Conservation (phyloP, 2,888 invertebrate genomes). For the Synanthedon andrenaeformis region DNA sequence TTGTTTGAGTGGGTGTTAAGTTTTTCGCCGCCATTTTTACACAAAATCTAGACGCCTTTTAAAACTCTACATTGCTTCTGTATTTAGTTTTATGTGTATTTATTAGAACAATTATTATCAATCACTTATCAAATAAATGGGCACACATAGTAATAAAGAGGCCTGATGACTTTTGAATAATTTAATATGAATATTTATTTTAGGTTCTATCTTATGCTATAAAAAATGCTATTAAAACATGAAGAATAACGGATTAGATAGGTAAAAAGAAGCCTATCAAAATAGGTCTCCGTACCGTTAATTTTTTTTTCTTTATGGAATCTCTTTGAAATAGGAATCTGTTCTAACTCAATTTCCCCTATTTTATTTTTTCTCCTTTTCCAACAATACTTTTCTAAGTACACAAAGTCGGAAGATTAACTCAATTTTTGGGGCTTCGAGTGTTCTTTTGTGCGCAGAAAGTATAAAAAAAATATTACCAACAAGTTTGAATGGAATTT, state of each 20-base stretch:
- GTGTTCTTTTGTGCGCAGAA: slow-evolving; percentile 29
- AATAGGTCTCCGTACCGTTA: no score
- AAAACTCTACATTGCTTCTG: neutral
- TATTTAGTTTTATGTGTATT: neutral
- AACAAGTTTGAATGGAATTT: slow-evolving; percentile 38
- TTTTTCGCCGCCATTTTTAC: neutral
- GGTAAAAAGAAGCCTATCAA: no score
- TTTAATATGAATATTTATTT: no score
- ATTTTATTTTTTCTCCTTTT: slow-evolving; percentile 27
- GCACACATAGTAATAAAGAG: no score
- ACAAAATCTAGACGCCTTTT: neutral
- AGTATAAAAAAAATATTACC: slow-evolving; percentile 20
- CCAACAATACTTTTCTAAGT: slow-evolving; percentile 24
- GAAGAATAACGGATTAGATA: no score
- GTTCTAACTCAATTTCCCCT: slow-evolving; percentile 31
- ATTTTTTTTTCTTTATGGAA: neutral
- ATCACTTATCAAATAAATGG: no score
- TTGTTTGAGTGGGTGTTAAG: slow-evolving; percentile 8
- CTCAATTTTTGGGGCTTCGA: slow-evolving; percentile 39
- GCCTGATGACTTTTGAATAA: no score
- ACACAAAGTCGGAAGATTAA: slow-evolving; percentile 39
- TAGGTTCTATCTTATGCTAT: no score
- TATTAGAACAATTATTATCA: neutral
- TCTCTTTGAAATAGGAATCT: slow-evolving; percentile 10
- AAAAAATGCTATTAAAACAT: no score